Conservation (phyloP, 2,113 vertebrate genomes). For the Rhea pennata region DNA sequence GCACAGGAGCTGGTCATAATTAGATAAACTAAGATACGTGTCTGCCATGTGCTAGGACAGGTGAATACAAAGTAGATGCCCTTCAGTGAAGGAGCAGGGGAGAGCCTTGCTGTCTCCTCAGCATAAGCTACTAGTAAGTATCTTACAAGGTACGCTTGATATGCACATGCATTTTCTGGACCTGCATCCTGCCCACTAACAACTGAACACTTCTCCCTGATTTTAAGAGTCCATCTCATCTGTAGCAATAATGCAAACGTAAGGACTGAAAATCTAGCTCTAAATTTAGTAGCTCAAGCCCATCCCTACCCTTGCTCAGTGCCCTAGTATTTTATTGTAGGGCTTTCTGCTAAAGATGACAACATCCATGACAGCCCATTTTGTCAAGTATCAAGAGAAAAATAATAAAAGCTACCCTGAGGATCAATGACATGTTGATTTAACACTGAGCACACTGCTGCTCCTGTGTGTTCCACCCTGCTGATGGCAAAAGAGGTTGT, state of each 20-base stretch:
- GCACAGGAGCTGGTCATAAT: not conserved
- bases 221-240: not conserved
- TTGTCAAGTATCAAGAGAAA: not conserved
- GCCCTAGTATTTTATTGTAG: not conserved
- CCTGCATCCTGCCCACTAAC: not conserved
- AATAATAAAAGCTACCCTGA: not conserved
- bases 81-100: accelerated
- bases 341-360: not conserved
- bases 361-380: not conserved
- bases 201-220: not conserved
- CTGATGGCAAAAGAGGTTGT: not conserved
- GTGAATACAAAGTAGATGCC: not conserved
- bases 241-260: no score
- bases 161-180: not conserved
- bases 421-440: not conserved
- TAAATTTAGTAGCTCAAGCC: not conserved
- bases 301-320: not conserved
- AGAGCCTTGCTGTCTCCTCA: not conserved
- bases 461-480: not conserved
- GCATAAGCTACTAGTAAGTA: no score
- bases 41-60: not conserved
- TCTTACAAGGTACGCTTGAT: not conserved
- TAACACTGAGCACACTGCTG: not conserved
- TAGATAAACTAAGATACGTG: not conserved
- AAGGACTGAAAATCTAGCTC: not conserved